Conservation (phyloP, 2,113 vertebrate species). For the Pogona vitticeps region DNA sequence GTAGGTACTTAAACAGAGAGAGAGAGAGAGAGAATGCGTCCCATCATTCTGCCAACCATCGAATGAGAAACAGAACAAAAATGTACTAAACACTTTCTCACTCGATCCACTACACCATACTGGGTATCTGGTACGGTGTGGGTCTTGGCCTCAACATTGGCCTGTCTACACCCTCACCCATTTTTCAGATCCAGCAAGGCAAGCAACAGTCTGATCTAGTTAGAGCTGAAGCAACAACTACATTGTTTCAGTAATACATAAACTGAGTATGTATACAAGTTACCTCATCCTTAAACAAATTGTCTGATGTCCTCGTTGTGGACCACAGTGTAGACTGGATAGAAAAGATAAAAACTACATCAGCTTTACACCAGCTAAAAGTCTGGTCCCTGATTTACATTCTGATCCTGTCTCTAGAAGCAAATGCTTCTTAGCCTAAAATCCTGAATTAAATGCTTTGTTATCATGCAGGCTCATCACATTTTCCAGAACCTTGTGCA, state of each 20-base stretch:
- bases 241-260: not conserved
- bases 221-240: not conserved
- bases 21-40: not conserved
- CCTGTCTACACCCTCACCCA: not conserved
- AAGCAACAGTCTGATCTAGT: not conserved
- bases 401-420: not conserved
- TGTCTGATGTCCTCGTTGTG: not conserved
- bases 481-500: not conserved
- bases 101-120: not conserved
- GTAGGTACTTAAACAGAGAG: not conserved
- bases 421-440: not conserved
- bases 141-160: too few relatives aligned
- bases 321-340: not conserved
- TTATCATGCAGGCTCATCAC: not conserved
- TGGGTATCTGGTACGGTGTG: too few relatives aligned
- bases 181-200: not conserved
- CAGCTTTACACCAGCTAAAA: not conserved
- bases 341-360: fast-evolving
- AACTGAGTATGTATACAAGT: not conserved
- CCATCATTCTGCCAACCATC: not conserved
- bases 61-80: not conserved
- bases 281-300: not conserved
- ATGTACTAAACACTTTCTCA: too few relatives aligned
- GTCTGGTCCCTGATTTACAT: not conserved
- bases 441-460: not conserved